phyloP scores from a whole-genome alignment of 2,888 invertebrate genomes.

The Lucinisca nassula region DNA sequence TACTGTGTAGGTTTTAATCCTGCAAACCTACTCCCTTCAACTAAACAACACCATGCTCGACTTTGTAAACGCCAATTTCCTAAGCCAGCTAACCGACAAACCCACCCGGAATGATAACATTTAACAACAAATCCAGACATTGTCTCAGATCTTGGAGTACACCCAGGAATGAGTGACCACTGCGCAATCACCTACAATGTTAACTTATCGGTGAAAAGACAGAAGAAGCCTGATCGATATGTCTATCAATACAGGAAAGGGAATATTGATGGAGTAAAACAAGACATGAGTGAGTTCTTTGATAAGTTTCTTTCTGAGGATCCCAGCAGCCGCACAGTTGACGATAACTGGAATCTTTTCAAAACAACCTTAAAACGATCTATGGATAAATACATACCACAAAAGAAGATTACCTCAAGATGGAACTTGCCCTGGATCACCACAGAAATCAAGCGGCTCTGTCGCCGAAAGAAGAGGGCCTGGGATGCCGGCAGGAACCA shows the following conservation, averaged over 20 bases:
- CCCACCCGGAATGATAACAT: slow-evolving; percentile 30
- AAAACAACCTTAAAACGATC: slow-evolving; percentile 19
- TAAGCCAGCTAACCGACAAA: slow-evolving; percentile 32
- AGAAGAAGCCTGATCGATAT: background rate
- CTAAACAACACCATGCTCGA: slow-evolving; percentile 38
- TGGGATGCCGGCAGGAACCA: slow-evolving; percentile 31
- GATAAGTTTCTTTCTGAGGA: background rate
- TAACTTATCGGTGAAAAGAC: background rate
- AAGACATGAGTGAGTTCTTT: background rate
- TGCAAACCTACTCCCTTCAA: slow-evolving; percentile 28
- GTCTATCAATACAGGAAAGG: background rate
- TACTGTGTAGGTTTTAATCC: no score
- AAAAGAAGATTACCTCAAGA: slow-evolving; percentile 46
- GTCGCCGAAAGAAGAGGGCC: slow-evolving; percentile 33
- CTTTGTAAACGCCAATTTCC: slow-evolving; percentile 40
- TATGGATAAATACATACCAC: slow-evolving; percentile 47
- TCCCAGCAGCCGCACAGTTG: background rate
- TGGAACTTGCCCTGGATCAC: slow-evolving; percentile 39
- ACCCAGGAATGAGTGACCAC: background rate
- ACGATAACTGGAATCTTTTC: slow-evolving; percentile 43
- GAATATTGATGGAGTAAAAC: background rate
- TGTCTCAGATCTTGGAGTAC: background rate
- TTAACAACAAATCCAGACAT: slow-evolving; percentile 42
- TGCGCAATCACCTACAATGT: background rate
- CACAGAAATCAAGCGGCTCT: slow-evolving; percentile 33